phyloP scores from a whole-genome alignment of 2,797 vertebrate species.

The Alauda arvensis region DNA sequence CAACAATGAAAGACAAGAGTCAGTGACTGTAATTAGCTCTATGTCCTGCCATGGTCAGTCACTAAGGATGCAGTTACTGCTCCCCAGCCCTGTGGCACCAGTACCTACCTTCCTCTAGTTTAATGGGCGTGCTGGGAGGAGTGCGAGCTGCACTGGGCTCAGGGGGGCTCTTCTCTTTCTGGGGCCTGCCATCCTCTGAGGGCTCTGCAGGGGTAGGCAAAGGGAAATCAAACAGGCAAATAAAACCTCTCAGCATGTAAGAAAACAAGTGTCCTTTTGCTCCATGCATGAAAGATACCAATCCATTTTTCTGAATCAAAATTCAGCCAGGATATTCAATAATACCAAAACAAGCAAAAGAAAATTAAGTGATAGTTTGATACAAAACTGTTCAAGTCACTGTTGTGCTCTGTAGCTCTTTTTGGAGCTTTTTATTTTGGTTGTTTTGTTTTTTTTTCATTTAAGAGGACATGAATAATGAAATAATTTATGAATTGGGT shows the following conservation, averaged over 20 bases:
- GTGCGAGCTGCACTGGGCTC: conserved; percentile 74
- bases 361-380: background rate
- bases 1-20: background rate
- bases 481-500: background rate
- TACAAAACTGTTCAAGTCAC: background rate
- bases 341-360: conserved; percentile 54
- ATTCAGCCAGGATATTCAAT: background rate
- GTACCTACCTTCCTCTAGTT: conserved; percentile 90
- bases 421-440: background rate
- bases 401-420: background rate
- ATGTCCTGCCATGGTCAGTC: background rate
- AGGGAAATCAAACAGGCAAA: background rate
- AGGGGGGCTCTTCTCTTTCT: conserved; percentile 73
- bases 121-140: conserved; percentile 87
- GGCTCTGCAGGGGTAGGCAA: conserved; percentile 53
- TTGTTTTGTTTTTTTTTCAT: background rate
- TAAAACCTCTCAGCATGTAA: background rate
- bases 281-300: background rate
- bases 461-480: background rate
- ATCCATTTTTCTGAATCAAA: background rate
- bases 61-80: background rate
- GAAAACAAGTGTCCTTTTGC: background rate
- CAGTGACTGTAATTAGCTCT: background rate
- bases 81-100: background rate
- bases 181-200: conserved; percentile 72